Evolutionary conservation across 2,888 invertebrate genomes (phyloP).

Genomic region (Nycteola revayana): DNA sequence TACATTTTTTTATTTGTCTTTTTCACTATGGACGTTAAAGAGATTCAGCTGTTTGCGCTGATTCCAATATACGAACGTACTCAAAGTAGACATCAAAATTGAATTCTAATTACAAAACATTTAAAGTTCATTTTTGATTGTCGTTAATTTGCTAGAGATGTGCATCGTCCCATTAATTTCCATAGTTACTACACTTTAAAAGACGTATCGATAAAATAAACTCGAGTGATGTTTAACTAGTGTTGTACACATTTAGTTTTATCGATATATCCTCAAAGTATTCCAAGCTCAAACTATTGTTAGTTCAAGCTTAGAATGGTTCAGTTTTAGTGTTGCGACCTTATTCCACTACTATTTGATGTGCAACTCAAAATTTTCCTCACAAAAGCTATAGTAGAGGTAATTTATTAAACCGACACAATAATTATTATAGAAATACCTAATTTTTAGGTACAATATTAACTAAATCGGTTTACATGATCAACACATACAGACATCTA

Average conservation of each 20-base stretch:
- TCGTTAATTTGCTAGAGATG: no score
- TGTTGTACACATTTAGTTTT: background rate
- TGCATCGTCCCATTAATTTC: no score
- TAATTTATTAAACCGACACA: constrained; percentile 77
- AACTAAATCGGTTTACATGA: constrained; percentile 77
- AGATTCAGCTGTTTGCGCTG: no score
- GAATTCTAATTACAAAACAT: no score
- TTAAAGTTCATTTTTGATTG: no score
- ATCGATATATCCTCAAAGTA: background rate
- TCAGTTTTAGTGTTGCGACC: constrained; percentile 54
- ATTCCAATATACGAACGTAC: no score
- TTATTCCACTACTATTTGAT: constrained; percentile 74
- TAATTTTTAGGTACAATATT: constrained; percentile 71
- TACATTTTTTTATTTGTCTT: constrained; percentile 14
- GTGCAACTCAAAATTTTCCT: constrained; percentile 72
- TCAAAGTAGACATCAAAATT: no score
- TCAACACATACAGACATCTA: constrained; percentile 76
- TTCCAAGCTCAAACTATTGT: no score
- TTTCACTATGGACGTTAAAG: constrained; percentile 1
- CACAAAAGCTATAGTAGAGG: constrained; percentile 79
- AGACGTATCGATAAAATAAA: constrained; percentile 5
- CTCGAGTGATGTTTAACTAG: background rate
- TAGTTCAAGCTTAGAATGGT: constrained; percentile 15
- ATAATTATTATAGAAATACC: constrained; percentile 78
- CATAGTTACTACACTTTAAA: no score